Percentiles rank a stretch among this genome's conserved stretches.
phyloP scores from a whole-genome alignment of 2,888 invertebrate genomes.

The Phaonia tiefii region DNA sequence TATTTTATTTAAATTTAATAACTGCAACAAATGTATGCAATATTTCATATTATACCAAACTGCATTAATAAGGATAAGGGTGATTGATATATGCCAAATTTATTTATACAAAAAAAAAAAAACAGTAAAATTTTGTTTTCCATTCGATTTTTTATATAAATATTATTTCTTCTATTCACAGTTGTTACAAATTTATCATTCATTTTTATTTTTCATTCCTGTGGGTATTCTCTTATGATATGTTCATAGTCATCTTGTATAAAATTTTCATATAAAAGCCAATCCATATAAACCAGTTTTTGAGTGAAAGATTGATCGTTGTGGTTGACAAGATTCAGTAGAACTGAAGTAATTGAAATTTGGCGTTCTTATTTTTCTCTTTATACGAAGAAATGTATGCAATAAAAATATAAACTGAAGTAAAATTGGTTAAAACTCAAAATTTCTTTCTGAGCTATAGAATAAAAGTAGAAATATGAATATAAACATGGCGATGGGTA shows the following conservation, averaged over 20 bases:
- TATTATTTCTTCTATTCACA: no score
- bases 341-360: no score
- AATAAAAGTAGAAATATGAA: no score
- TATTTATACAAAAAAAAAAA: conserved; percentile 14
- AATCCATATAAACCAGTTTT: no score
- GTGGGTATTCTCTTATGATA: neutral
- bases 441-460: no score
- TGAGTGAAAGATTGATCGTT: no score
- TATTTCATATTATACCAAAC: conserved; percentile 40
- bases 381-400: no score
- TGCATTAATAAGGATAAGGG: conserved; percentile 59
- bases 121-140: neutral
- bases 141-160: conserved; percentile 1
- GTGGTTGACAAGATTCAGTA: no score
- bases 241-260: conserved; percentile 1
- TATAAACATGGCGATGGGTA: no score
- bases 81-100: conserved; percentile 63
- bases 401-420: no score
- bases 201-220: neutral
- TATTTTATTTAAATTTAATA: conserved; percentile 49
- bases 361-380: no score
- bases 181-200: neutral
- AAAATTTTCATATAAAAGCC: neutral
- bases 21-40: conserved; percentile 50
- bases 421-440: no score